Evolutionary conservation across 2,797 vertebrate species (phyloP).

Genomic region (Microchirus variegatus): DNA sequence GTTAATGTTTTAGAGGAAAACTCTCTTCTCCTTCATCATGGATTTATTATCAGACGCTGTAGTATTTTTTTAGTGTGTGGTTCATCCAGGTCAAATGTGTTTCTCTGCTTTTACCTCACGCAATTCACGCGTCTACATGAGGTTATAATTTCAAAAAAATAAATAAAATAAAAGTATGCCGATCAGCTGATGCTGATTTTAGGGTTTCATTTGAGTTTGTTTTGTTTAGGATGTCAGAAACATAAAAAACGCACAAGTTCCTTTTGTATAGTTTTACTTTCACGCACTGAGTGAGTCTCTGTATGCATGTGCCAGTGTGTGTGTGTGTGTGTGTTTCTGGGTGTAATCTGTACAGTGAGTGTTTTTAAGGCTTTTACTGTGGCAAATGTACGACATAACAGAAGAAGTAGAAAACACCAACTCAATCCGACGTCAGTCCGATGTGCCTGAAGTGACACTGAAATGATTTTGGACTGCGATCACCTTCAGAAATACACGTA

Average conservation of each 20-base stretch:
- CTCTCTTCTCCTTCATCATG: slow-evolving; percentile 16
- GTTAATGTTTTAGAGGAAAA: slow-evolving; percentile 6
- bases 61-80: slow-evolving; percentile 32
- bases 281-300: slow-evolving; percentile 54
- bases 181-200: slow-evolving; percentile 24
- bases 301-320: slow-evolving; percentile 70
- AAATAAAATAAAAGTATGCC: no score
- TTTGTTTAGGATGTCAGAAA: slow-evolving; percentile 29
- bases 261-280: slow-evolving; percentile 44
- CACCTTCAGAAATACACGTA: slow-evolving; percentile 23
- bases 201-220: slow-evolving; percentile 30
- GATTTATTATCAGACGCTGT: slow-evolving; percentile 22
- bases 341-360: slow-evolving; percentile 42
- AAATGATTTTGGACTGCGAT: slow-evolving; percentile 27
- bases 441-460: slow-evolving; percentile 14
- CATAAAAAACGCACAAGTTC: slow-evolving; percentile 26
- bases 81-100: slow-evolving; percentile 28
- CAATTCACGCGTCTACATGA: slow-evolving; percentile 20
- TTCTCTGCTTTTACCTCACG: slow-evolving; percentile 20
- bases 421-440: slow-evolving; percentile 24
- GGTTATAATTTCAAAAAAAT: slow-evolving; percentile 13
- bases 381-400: slow-evolving; percentile 44
- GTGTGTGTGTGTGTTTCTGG: slow-evolving; percentile 53
- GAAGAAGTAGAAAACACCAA: slow-evolving; percentile 38
- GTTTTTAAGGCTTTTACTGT: slow-evolving; percentile 62